Conservation (phyloP, 2,113 vertebrate species). For the Phalacrocorax carbo region DNA sequence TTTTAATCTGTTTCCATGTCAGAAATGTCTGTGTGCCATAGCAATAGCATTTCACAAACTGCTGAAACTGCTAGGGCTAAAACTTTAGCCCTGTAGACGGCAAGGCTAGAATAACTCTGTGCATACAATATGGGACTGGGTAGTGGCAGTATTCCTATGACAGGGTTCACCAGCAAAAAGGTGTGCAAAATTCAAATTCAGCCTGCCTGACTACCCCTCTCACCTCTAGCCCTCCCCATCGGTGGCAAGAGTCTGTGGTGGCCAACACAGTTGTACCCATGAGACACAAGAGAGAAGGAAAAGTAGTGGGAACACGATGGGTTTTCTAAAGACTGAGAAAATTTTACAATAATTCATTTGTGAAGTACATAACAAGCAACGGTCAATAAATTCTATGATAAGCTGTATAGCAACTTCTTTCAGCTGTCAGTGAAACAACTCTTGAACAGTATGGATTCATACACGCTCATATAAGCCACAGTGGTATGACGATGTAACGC, state of each 20-base stretch:
- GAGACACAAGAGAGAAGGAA: background rate
- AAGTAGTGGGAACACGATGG: background rate
- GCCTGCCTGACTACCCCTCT: background rate
- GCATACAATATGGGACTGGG: background rate
- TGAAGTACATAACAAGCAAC: background rate
- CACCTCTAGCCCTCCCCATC: background rate
- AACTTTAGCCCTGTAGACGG: background rate
- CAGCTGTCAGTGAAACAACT: background rate
- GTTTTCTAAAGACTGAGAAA: background rate
- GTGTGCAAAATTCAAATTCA: background rate
- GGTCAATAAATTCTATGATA: no score
- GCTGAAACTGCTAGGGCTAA: background rate
- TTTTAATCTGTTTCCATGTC: background rate
- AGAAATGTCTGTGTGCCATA: background rate
- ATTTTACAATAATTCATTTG: background rate
- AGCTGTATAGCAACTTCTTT: background rate
- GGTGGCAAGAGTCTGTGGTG: background rate
- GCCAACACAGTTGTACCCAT: background rate
- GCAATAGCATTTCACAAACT: background rate
- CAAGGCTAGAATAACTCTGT: background rate
- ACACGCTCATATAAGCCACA: background rate
- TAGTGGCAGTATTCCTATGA: background rate
- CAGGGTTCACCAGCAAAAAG: background rate
- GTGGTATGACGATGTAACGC: background rate
- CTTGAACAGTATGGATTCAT: background rate